These are phyloP conservation scores for Mayetiola destructor DNA, from an alignment of 2,888 invertebrate species.

Conservation along the genomic window DNA sequence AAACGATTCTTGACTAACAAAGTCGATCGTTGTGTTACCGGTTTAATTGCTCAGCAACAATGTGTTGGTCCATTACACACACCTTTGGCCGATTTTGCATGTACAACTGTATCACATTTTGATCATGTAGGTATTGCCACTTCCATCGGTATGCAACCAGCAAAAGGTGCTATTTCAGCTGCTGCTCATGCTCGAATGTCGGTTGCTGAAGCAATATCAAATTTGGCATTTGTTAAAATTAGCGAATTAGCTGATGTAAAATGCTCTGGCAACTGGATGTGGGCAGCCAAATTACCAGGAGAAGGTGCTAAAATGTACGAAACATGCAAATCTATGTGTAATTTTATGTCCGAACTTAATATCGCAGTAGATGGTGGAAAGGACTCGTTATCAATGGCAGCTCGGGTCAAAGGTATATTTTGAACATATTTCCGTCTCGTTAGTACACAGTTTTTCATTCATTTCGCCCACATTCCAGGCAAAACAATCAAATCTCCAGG, in stretches of 20 bases:
- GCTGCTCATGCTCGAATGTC: constrained; percentile 85
- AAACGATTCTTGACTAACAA: constrained; percentile 92
- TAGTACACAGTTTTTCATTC: neutral
- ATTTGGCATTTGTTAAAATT: constrained; percentile 65
- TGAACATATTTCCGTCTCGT: neutral
- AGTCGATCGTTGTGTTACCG: constrained; percentile 89
- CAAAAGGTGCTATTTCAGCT: constrained; percentile 75
- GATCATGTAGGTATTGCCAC: constrained; percentile 78
- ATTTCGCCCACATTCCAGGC: neutral
- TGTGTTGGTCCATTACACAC: constrained; percentile 96
- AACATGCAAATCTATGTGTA: constrained; percentile 80
- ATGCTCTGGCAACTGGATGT: constrained; percentile 99
- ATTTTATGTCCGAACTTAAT: constrained; percentile 61
- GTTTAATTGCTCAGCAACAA: constrained; percentile 92
- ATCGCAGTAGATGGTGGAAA: constrained; percentile 94
- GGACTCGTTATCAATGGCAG: constrained; percentile 95
- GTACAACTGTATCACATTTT: constrained; percentile 75
- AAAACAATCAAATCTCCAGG: constrained; percentile 61
- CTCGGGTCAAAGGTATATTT: constrained; percentile 51
- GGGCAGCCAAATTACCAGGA: constrained; percentile 89
- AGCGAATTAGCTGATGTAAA: constrained; percentile 70
- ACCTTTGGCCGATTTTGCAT: constrained; percentile 86
- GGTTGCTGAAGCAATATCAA: constrained; percentile 85
- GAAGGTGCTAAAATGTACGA: constrained; percentile 80
- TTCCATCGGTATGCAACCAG: constrained; percentile 92